These are phyloP conservation scores for Phalera bucephala DNA, from an alignment of 2,888 invertebrate species.

Conservation along the genomic window DNA sequence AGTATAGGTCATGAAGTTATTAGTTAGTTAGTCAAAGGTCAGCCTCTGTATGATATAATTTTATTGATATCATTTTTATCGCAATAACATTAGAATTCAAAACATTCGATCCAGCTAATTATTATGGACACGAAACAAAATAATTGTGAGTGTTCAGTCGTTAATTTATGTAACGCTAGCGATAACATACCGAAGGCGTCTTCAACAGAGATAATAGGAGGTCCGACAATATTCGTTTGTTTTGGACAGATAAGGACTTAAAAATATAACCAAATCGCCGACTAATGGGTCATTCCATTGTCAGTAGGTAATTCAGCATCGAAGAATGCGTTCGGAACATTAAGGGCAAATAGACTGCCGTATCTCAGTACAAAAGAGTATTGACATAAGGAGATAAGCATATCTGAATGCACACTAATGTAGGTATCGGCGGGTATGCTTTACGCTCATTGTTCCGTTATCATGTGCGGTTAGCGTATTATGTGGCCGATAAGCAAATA, in stretches of 20 bases:
- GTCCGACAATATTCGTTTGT: constrained; percentile 36
- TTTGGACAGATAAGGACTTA: constrained; percentile 47
- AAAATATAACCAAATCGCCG: constrained; percentile 45
- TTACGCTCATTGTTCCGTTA: constrained; percentile 78
- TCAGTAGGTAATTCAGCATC: constrained; percentile 64
- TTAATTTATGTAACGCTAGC: constrained; percentile 38
- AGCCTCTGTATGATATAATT: not conserved
- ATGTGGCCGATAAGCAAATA: constrained; percentile 77
- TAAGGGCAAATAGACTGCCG: constrained; percentile 76
- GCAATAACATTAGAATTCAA: no score
- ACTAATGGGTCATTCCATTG: constrained; percentile 70
- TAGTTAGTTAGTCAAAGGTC: not conserved
- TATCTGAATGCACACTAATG: constrained; percentile 73
- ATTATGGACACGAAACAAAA: no score
- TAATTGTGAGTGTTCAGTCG: no score
- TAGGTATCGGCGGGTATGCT: constrained; percentile 62
- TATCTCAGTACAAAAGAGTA: constrained; percentile 81
- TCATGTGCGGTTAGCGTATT: constrained; percentile 74
- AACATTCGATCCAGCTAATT: no score
- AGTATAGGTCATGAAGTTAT: constrained; percentile 1
- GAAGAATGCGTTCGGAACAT: constrained; percentile 72
- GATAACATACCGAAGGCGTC: constrained; percentile 43
- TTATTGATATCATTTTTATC: no score
- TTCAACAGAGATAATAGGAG: constrained; percentile 31
- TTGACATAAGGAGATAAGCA: constrained; percentile 76